These are phyloP conservation scores for Miichthys miiuy DNA, from an alignment of 2,797 vertebrate genomes.

Conservation along the genomic window DNA sequence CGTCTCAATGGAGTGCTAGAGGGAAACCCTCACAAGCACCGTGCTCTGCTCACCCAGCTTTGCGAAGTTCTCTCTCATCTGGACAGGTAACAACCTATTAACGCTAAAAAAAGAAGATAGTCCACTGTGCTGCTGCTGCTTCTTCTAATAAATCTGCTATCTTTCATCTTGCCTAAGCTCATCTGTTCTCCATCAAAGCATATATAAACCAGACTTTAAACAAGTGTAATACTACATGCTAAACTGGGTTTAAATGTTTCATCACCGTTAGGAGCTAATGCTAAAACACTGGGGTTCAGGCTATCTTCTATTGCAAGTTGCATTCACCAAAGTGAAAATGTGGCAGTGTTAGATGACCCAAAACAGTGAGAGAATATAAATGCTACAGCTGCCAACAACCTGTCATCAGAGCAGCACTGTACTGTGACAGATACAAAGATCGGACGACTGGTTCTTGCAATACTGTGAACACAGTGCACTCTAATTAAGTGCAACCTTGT, in stretches of 20 bases:
- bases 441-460: too few relatives aligned
- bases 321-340: too few relatives aligned
- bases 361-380: too few relatives aligned
- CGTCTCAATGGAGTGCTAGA: constrained; percentile 92
- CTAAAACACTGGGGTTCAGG: neutral
- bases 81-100: constrained; percentile 87
- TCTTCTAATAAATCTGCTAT: neutral
- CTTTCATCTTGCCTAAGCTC: neutral
- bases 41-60: constrained; percentile 91
- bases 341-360: too few relatives aligned
- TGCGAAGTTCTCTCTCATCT: constrained; percentile 94
- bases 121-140: neutral
- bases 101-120: neutral
- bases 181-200: neutral
- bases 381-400: too few relatives aligned
- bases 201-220: neutral
- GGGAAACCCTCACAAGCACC: constrained; percentile 93
- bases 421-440: too few relatives aligned
- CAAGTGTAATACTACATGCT: neutral
- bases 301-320: neutral
- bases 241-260: neutral
- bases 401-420: too few relatives aligned
- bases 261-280: neutral
- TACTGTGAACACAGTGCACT: neutral
- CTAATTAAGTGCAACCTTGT: neutral